These are phyloP conservation scores for Mionectes macconnelli DNA, from an alignment of 2,113 vertebrate species.

Conservation along the genomic window DNA sequence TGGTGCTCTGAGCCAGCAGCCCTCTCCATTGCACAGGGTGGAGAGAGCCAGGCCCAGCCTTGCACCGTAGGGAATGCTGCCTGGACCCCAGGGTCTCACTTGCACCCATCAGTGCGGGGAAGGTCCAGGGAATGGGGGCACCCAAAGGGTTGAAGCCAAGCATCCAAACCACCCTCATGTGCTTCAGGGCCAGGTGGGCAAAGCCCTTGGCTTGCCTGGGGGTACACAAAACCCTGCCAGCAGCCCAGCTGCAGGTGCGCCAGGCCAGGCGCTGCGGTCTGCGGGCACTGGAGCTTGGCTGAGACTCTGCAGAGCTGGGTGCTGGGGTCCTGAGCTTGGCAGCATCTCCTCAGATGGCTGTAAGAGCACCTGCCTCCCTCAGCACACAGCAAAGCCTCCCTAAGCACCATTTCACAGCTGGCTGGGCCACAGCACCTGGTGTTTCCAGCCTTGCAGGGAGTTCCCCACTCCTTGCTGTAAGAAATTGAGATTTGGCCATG, in stretches of 20 bases:
- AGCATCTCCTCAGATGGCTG: neutral
- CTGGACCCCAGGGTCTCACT: neutral
- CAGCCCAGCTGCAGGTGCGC: neutral
- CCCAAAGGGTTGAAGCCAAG: neutral
- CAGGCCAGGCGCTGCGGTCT: neutral
- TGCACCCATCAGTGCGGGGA: neutral
- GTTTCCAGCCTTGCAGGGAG: neutral
- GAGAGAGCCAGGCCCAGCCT: neutral
- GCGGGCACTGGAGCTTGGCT: neutral
- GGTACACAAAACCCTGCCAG: neutral
- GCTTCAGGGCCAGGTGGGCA: neutral
- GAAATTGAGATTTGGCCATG: neutral
- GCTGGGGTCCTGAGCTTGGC: neutral
- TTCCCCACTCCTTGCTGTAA: neutral
- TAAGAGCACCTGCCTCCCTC: conserved; percentile 17
- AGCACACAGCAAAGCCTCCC: neutral
- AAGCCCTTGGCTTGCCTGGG: neutral
- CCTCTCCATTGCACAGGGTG: neutral
- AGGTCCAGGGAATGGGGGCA: neutral
- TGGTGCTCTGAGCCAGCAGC: neutral
- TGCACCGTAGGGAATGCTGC: fast-evolving
- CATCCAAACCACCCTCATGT: neutral
- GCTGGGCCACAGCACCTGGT: neutral
- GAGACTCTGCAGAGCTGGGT: neutral
- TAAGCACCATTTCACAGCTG: neutral